Percentiles rank a stretch among this genome's conserved stretches.
These are phyloP conservation scores for Zaprionus lachaisei DNA, from an alignment of 1,140 invertebrate species.

Conservation along the genomic window DNA sequence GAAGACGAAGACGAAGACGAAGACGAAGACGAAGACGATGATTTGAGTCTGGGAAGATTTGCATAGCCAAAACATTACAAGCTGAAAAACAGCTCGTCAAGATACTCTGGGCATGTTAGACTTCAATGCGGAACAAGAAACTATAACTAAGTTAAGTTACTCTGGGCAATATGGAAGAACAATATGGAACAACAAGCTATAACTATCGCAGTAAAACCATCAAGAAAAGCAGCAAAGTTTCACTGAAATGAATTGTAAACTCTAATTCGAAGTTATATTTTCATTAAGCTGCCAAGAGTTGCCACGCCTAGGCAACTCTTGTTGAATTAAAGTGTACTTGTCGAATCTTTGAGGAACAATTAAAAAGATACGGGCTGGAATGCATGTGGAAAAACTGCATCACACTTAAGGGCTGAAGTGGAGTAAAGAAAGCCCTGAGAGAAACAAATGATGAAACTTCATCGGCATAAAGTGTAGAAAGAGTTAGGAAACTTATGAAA, in stretches of 20 bases:
- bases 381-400: neutral
- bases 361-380: constrained; percentile 4
- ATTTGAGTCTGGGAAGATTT: constrained; percentile 1
- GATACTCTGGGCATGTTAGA: neutral
- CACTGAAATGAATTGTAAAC: neutral
- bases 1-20: neutral
- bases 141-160: neutral
- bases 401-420: neutral
- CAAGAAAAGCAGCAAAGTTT: neutral
- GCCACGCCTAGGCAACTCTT: neutral
- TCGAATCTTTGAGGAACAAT: neutral
- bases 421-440: too few relatives aligned
- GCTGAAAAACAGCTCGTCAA: neutral
- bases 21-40: neutral
- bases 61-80: neutral
- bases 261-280: neutral
- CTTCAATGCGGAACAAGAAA: neutral
- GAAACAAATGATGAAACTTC: too few relatives aligned
- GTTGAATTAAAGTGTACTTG: neutral
- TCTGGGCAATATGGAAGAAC: neutral
- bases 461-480: too few relatives aligned
- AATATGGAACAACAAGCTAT: neutral
- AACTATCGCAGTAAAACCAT: neutral
- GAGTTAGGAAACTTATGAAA: neutral
- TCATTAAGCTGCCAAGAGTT: neutral